A percentile compares a stretch with the other conserved stretches of the same genome.
Evolutionary conservation across 2,797 vertebrate genomes (phyloP).

Genomic region (Perodicticus potto): DNA sequence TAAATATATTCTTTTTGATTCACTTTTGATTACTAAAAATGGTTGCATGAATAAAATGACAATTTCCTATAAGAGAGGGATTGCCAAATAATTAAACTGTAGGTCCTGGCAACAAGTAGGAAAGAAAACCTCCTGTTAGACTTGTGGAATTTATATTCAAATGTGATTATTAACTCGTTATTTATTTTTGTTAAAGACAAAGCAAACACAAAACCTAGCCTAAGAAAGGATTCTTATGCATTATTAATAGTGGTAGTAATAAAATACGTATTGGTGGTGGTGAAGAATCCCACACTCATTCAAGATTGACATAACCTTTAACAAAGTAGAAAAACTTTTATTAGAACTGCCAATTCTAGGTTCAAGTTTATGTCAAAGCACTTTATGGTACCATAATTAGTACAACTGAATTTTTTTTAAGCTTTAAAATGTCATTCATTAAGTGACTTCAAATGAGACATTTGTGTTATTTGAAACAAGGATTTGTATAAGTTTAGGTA

Average conservation of each 20-base stretch:
- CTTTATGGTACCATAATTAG: constrained; percentile 72
- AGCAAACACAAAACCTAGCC: constrained; percentile 55
- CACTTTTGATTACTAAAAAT: constrained; percentile 54
- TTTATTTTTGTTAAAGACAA: constrained; percentile 62
- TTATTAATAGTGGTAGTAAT: constrained; percentile 73
- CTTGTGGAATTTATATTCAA: constrained; percentile 60
- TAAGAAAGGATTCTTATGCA: constrained; percentile 57
- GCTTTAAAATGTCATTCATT: constrained; percentile 64
- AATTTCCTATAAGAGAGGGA: constrained; percentile 19
- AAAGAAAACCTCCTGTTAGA: not conserved
- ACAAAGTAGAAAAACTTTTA: constrained; percentile 69
- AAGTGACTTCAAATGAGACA: constrained; percentile 52
- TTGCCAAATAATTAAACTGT: constrained; percentile 38
- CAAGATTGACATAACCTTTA: constrained; percentile 74
- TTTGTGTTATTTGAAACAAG: constrained; percentile 56
- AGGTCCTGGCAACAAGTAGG: constrained; percentile 22
- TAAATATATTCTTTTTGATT: constrained; percentile 36
- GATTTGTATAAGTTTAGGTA: constrained; percentile 47
- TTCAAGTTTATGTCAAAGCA: constrained; percentile 72
- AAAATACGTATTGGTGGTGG: constrained; percentile 65
- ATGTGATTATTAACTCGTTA: constrained; percentile 47
- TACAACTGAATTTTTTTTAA: constrained; percentile 60
- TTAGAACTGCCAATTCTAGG: constrained; percentile 65
- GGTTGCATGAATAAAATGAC: constrained; percentile 53
- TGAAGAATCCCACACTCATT: constrained; percentile 45